phyloP scores from a whole-genome alignment of 2,113 vertebrate species.

The Raja brachyura region DNA sequence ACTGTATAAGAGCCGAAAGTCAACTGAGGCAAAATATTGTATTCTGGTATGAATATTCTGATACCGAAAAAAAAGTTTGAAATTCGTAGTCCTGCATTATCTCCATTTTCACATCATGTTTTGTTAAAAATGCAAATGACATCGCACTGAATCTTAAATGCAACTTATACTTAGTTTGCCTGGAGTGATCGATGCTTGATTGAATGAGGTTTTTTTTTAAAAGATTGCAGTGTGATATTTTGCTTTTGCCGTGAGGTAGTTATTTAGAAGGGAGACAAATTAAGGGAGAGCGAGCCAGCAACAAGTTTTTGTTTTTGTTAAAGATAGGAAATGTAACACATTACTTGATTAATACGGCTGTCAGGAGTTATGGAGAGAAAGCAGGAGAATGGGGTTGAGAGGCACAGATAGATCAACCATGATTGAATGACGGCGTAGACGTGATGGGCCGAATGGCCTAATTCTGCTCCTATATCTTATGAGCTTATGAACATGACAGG shows the following conservation, averaged over 20 bases:
- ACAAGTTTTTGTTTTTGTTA: not conserved
- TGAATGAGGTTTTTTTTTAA: not conserved
- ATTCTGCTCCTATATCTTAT: no score
- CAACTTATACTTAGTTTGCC: not conserved
- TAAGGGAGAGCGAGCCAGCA: not conserved
- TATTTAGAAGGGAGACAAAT: not conserved
- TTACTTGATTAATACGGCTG: not conserved
- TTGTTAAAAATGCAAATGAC: not conserved
- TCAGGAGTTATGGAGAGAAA: no score
- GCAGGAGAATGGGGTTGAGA: no score
- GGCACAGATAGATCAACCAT: no score
- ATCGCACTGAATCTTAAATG: not conserved
- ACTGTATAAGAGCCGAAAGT: not conserved
- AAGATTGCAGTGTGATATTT: constrained; percentile 8
- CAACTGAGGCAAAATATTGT: not conserved
- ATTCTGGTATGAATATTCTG: no score
- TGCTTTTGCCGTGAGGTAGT: not conserved
- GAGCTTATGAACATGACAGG: no score
- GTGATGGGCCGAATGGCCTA: no score
- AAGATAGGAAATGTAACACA: not conserved
- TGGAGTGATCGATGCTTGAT: not conserved
- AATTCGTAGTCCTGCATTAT: not conserved
- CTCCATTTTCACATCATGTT: not conserved
- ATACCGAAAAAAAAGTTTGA: no score
- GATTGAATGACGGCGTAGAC: no score